These are phyloP conservation scores for Drosophila austrosaltans DNA, from an alignment of 2,888 invertebrate species.

Conservation along the genomic window DNA sequence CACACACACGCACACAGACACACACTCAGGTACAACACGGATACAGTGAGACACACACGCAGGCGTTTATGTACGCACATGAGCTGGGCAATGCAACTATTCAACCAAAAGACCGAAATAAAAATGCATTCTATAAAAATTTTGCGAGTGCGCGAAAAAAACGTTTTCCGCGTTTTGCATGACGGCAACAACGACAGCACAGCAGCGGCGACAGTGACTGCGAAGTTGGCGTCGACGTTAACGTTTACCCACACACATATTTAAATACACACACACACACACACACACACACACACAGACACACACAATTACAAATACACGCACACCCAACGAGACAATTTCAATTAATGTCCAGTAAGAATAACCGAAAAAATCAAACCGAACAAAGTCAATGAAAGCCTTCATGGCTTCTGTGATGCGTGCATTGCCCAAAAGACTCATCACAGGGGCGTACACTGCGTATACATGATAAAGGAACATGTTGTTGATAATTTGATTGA, in stretches of 20 bases:
- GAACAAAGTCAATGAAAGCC: constrained; percentile 39
- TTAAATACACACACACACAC: constrained; percentile 34
- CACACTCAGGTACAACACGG: constrained; percentile 40
- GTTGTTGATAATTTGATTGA: constrained; percentile 2
- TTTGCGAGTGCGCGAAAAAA: constrained; percentile 79
- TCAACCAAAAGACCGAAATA: constrained; percentile 79
- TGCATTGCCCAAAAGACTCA: constrained; percentile 50
- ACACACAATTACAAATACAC: constrained; percentile 30
- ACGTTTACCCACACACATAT: constrained; percentile 36
- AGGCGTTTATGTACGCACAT: constrained; percentile 49
- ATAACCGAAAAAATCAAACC: constrained; percentile 52
- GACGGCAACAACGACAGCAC: constrained; percentile 57
- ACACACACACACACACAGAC: constrained; percentile 31
- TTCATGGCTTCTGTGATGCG: constrained; percentile 38
- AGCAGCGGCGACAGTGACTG: constrained; percentile 46
- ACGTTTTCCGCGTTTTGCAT: constrained; percentile 78
- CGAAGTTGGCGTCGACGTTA: constrained; percentile 48
- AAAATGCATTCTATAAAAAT: constrained; percentile 79
- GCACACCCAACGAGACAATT: constrained; percentile 31
- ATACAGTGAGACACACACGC: constrained; percentile 32
- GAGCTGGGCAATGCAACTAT: constrained; percentile 76
- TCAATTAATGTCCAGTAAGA: constrained; percentile 55
- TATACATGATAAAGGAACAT: constrained; percentile 61
- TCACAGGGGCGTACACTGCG: constrained; percentile 56
- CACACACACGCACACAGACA: constrained; percentile 23